These are phyloP conservation scores for Napeogenes sylphis DNA, from an alignment of 2,888 invertebrate species.

Conservation along the genomic window DNA sequence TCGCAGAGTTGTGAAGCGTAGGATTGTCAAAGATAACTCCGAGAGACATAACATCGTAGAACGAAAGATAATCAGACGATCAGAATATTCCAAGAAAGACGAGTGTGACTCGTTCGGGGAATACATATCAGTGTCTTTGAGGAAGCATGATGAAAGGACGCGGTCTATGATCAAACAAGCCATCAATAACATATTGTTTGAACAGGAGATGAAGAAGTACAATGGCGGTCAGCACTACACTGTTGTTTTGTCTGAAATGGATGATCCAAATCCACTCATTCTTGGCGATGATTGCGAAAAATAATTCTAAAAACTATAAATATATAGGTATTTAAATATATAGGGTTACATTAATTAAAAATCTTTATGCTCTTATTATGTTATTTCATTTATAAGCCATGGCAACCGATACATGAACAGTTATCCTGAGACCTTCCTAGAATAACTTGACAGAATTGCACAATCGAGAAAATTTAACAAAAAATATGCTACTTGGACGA, in stretches of 20 bases:
- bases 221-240: slow-evolving; percentile 45
- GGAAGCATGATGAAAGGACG: slow-evolving; percentile 66
- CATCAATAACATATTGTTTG: slow-evolving; percentile 68
- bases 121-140: slow-evolving; percentile 63
- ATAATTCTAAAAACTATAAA: background rate
- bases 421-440: no score
- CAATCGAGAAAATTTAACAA: slow-evolving; percentile 14
- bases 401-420: no score
- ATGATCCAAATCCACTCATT: slow-evolving; percentile 54
- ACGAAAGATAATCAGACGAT: slow-evolving; percentile 20
- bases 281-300: slow-evolving; percentile 39
- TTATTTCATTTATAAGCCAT: no score
- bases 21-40: slow-evolving; percentile 5
- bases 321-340: no score
- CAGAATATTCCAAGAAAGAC: slow-evolving; percentile 53
- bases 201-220: slow-evolving; percentile 70
- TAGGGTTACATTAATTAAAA: no score
- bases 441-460: slow-evolving; percentile 8
- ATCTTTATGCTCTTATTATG: no score
- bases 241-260: slow-evolving; percentile 45
- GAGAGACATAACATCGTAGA: slow-evolving; percentile 9
- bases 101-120: slow-evolving; percentile 70
- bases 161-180: slow-evolving; percentile 70
- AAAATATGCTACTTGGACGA: slow-evolving; percentile 23
- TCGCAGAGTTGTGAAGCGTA: slow-evolving; percentile 9